Conservation (phyloP, 2,113 vertebrate genomes). For the Lethenteron reissneri region DNA sequence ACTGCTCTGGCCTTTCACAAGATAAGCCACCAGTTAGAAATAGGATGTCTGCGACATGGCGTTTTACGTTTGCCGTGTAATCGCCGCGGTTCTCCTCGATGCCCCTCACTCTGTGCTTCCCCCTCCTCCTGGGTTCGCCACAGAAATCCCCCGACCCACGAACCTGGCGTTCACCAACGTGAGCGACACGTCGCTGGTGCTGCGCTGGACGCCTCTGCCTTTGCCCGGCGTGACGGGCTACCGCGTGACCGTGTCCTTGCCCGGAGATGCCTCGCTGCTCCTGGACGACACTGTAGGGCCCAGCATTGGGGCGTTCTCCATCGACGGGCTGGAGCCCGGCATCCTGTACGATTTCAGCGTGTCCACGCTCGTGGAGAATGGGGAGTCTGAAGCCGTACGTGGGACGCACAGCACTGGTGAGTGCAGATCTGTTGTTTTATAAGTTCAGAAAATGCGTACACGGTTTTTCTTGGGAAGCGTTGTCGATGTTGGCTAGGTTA, state of each 20-base stretch:
- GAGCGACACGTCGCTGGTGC: conserved; percentile 71
- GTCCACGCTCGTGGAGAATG: conserved; percentile 69
- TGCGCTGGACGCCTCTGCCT: conserved; percentile 81
- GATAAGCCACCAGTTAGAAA: too few relatives aligned
- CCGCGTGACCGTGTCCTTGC: conserved; percentile 68
- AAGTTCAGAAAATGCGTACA: too few relatives aligned
- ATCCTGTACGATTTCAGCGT: conserved; percentile 93
- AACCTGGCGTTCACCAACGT: conserved; percentile 77
- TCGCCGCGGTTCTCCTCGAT: too few relatives aligned
- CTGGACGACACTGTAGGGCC: conserved; percentile 73
- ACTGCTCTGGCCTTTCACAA: too few relatives aligned
- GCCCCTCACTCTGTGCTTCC: background rate
- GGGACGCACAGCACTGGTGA: conserved; percentile 90
- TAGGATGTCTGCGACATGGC: too few relatives aligned
- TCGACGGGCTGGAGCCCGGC: conserved; percentile 77
- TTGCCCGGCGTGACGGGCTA: conserved; percentile 68
- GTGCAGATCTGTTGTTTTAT: conserved; percentile 12
- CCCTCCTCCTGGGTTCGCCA: conserved; percentile 8
- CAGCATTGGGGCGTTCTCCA: conserved; percentile 58
- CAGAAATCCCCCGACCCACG: conserved; percentile 73
- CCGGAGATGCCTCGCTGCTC: conserved; percentile 74
- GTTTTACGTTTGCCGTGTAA: too few relatives aligned
- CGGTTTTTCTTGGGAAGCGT: too few relatives aligned
- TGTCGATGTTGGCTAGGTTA: too few relatives aligned
- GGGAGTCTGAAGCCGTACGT: conserved; percentile 64